phyloP scores from a whole-genome alignment of 1,140 invertebrate species.

The honey bee (Apis mellifera) region DNA sequence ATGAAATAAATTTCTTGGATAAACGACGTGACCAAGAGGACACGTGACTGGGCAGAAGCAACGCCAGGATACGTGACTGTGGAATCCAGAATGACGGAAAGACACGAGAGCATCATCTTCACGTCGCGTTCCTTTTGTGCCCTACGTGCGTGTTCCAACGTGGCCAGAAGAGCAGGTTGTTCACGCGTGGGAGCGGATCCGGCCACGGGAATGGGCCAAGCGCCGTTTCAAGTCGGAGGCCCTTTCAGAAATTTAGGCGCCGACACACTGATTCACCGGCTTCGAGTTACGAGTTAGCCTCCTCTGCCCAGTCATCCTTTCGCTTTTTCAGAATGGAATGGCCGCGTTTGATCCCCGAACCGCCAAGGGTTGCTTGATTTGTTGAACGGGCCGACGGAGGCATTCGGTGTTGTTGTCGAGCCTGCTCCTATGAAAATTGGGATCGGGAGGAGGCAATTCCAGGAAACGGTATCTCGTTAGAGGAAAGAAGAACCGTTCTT shows the following conservation, averaged over 20 bases:
- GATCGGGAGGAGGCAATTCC: not conserved
- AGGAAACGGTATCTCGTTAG: no score
- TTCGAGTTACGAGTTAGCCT: conserved; percentile 42
- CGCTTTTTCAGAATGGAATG: conserved; percentile 24
- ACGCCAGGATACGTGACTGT: conserved; percentile 11
- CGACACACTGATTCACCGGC: conserved; percentile 30
- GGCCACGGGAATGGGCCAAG: conserved; percentile 2
- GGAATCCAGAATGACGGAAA: not conserved
- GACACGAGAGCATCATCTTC: not conserved
- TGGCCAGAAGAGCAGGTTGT: conserved; percentile 9
- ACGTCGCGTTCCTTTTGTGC: not conserved
- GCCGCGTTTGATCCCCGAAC: not conserved
- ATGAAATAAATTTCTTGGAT: no score
- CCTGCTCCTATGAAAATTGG: not conserved
- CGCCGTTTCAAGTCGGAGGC: conserved; percentile 1
- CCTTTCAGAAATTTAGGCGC: conserved; percentile 57
- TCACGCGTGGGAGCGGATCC: conserved; percentile 39
- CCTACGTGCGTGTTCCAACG: conserved; percentile 29
- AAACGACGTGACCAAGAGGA: conserved; percentile 24
- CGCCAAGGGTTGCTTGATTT: not conserved
- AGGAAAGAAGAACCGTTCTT: not conserved
- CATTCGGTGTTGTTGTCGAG: not conserved
- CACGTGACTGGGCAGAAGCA: conserved; percentile 10
- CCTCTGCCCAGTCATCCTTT: conserved; percentile 6
- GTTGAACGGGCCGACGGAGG: not conserved